phyloP scores from a whole-genome alignment of 2,797 vertebrate genomes.

The Xiphorhynchus erythropygius region DNA sequence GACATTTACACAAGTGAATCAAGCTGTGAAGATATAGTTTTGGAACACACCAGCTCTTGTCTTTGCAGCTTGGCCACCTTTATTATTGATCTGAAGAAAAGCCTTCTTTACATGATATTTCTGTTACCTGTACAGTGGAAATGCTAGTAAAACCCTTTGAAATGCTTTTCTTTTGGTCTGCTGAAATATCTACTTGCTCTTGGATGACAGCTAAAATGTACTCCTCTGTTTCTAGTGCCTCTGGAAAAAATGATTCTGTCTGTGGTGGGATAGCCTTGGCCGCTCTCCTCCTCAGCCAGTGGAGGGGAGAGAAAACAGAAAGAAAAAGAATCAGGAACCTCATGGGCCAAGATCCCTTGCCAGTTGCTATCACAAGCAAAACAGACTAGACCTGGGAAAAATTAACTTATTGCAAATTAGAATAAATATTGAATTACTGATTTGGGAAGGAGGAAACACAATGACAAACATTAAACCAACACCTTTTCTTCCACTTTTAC shows the following conservation, averaged over 20 bases:
- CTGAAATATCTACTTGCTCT: neutral
- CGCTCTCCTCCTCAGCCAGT: neutral
- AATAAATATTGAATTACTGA: neutral
- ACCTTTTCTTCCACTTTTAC: neutral
- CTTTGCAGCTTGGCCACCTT: neutral
- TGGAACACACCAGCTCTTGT: accelerated
- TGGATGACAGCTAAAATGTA: neutral
- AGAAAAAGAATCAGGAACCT: neutral
- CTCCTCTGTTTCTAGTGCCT: neutral
- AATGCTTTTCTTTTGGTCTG: neutral
- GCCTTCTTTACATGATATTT: neutral
- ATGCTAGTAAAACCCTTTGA: neutral
- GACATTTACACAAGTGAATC: neutral
- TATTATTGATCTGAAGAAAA: neutral
- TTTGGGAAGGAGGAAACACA: neutral
- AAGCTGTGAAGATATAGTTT: neutral
- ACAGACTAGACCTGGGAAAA: neutral
- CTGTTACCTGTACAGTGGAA: neutral
- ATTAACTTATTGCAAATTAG: neutral
- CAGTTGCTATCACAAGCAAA: neutral
- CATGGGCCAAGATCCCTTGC: neutral
- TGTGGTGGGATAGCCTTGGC: neutral
- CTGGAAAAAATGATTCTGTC: neutral
- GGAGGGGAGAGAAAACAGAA: neutral
- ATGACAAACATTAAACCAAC: neutral